Evolutionary conservation across 2,113 vertebrate species (phyloP), one percentile per base, ranked within the genome.

Genomic region (Callaeas wilsoni): DNA sequence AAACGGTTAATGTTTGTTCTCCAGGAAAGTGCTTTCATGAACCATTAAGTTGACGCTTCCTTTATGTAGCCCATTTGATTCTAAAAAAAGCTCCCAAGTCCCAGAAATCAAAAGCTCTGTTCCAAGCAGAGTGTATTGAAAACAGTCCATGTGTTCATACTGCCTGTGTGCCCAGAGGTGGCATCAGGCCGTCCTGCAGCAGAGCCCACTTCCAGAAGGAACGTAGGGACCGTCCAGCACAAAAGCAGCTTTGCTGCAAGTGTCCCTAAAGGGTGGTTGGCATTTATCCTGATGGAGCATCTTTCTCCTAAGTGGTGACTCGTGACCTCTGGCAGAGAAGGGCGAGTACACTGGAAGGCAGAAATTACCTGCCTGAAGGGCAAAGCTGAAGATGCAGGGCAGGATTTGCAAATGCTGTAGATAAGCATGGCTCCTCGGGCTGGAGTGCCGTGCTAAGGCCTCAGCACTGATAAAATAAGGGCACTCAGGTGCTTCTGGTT

Each of bases 351-450:
- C 1, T 11, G 30, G 32, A 57, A 81, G 32, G 69, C 80, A 84
- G 62, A 75, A 89, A 42, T 14, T 32, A 32, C 3, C 4, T 15
- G 27, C 42, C 71, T 71, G 29, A 82, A 94, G 62, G 69, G 56
- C 44, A 75, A 65, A 89, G 49, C 14, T 52, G 55, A 52, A 73
- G 17, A 6, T 37, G 20, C 19, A 15, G 56, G 57, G 39, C 56
- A 60, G 44, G 33, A 27, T 25, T 86, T 68, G 55, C 25, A 71
- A 67, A 19, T 62, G 21, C 47, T 57, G 17, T 55, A 19, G 25
- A 27, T 56, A 16, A 60, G 4, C 20, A 2, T 2, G 4, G 41
- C 55, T 90, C 46, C 14, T 22, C 0, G 0, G 44, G 4, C 73
- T 67, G 42, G 39, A 92, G 21, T 26, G 30, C n/a, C 0, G 0